A percentile compares a stretch with the other conserved stretches of the same genome.
phyloP scores from a whole-genome alignment of 1,140 invertebrate species.

The Theocolax elegans region DNA sequence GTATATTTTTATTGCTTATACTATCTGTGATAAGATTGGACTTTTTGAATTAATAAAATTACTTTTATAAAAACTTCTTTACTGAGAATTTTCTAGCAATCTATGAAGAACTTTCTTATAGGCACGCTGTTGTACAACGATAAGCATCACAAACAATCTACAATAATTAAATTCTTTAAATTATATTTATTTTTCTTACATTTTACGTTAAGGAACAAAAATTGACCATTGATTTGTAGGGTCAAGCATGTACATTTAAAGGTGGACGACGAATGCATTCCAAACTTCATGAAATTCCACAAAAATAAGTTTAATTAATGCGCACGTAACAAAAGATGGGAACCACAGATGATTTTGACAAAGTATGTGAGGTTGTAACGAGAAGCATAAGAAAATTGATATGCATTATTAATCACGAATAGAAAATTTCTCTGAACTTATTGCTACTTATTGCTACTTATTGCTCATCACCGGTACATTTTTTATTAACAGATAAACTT shows the following conservation, averaged over 20 bases:
- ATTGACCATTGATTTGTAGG: slow-evolving; percentile 39
- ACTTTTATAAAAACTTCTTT: slow-evolving; percentile 38
- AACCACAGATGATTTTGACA: slow-evolving; percentile 28
- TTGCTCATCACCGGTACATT: not conserved
- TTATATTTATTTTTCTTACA: slow-evolving; percentile 15
- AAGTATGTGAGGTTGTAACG: slow-evolving; percentile 35
- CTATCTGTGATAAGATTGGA: slow-evolving; percentile 42
- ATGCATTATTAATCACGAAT: not conserved
- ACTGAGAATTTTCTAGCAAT: slow-evolving; percentile 38
- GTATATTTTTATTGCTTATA: slow-evolving; percentile 39
- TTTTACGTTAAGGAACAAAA: slow-evolving; percentile 23
- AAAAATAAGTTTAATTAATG: slow-evolving; percentile 33
- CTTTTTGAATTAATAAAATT: slow-evolving; percentile 35
- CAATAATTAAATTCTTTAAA: slow-evolving; percentile 1
- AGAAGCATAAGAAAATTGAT: slow-evolving; percentile 36
- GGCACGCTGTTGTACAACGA: slow-evolving; percentile 29
- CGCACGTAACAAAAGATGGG: slow-evolving; percentile 28
- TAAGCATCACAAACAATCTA: slow-evolving; percentile 18
- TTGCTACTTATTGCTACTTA: not conserved
- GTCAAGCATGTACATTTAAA: slow-evolving; percentile 43
- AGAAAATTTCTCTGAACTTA: slow-evolving; percentile 23
- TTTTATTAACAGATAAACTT: no score
- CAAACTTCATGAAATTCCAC: slow-evolving; percentile 37
- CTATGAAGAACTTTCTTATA: slow-evolving; percentile 18
- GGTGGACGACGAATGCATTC: slow-evolving; percentile 35